phyloP scores from a whole-genome alignment of 35 echinoderm and acorn worm species.

The Hemicentrotus pulcherrimus region DNA sequence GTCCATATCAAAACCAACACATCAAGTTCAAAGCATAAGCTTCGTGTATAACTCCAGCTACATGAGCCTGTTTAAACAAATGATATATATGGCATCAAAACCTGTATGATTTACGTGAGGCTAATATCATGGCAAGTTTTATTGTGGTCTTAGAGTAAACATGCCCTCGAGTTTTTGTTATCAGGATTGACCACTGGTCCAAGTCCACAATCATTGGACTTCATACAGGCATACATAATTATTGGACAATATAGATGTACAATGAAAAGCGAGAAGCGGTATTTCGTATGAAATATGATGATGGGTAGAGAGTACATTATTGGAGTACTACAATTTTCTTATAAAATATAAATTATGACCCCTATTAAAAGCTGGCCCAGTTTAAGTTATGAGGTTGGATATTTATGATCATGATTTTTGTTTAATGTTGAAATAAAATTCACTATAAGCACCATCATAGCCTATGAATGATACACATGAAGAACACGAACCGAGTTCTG shows the following conservation, averaged over 20 bases:
- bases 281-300: not conserved
- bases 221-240: not conserved
- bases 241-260: not conserved
- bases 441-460: too few species aligned
- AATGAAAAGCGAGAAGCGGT: not conserved
- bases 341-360: not conserved
- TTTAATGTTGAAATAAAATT: too few species aligned
- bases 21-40: too few species aligned
- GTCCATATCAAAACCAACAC: too few species aligned
- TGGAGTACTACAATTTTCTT: not conserved
- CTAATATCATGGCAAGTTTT: not conserved
- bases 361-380: not conserved
- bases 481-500: too few species aligned
- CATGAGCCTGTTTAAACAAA: not conserved
- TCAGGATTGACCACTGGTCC: not conserved
- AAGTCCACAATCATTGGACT: not conserved
- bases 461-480: too few species aligned
- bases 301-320: not conserved
- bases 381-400: too few species aligned
- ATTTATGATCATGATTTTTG: too few species aligned
- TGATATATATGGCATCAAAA: constrained; percentile 2
- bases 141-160: not conserved
- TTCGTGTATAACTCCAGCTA: too few species aligned
- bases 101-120: not conserved
- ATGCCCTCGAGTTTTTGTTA: not conserved